Percentiles rank a stretch among this genome's conserved stretches.
phyloP scores from a whole-genome alignment of 2,888 invertebrate species.

The Scrobipalpa costella region DNA sequence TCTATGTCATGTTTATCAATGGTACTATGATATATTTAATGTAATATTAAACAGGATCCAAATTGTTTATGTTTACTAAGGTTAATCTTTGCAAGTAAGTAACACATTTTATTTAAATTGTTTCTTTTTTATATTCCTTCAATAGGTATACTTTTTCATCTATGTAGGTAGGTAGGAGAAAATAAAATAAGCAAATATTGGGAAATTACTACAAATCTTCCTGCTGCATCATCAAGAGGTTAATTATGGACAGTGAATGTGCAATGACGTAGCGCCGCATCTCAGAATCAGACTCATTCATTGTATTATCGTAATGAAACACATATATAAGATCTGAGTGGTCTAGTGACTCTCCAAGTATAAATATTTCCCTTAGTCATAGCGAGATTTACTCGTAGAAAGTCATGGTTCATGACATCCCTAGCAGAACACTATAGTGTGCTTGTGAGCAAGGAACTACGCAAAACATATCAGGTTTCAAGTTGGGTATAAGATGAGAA shows the following conservation, averaged over 20 bases:
- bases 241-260: neutral
- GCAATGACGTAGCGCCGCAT: neutral
- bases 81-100: too few species aligned
- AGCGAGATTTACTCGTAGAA: neutral
- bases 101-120: neutral
- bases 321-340: neutral
- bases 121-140: neutral
- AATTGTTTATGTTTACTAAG: too few species aligned
- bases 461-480: conserved; percentile 1
- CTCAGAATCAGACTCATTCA: neutral
- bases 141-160: neutral
- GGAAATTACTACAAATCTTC: neutral
- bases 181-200: neutral
- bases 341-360: neutral
- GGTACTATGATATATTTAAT: too few species aligned
- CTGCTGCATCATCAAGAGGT: neutral
- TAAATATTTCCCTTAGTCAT: conserved; percentile 8
- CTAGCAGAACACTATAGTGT: neutral
- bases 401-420: neutral
- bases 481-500: neutral
- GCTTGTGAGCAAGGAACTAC: neutral
- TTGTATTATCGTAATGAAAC: neutral
- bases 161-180: neutral
- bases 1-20: too few species aligned
- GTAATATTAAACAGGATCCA: too few species aligned